phyloP scores from a whole-genome alignment of 2,888 invertebrate species.

The Eupithecia insigniata region DNA sequence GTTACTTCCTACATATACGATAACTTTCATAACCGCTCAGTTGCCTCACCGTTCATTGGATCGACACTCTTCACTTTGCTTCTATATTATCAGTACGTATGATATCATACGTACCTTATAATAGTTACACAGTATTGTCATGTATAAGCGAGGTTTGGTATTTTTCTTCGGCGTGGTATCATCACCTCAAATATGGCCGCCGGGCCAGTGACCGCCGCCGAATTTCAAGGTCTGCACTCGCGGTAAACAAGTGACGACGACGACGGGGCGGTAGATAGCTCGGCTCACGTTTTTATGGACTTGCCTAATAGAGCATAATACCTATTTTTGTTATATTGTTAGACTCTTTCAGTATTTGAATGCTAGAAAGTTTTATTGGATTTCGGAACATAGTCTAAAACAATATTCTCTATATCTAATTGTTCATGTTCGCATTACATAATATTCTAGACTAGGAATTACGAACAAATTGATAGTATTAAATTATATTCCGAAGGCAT shows the following conservation, averaged over 20 bases:
- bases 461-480: background rate
- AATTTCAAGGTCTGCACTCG: slow-evolving; percentile 82
- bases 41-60: background rate
- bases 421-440: background rate
- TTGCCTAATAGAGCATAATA: slow-evolving; percentile 19
- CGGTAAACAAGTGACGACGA: slow-evolving; percentile 77
- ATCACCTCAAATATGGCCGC: slow-evolving; percentile 49
- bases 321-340: slow-evolving; percentile 24
- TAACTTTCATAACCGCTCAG: background rate
- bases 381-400: background rate
- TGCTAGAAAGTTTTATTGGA: background rate
- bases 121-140: background rate
- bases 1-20: background rate
- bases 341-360: background rate
- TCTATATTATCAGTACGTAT: background rate
- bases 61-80: background rate
- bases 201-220: slow-evolving; percentile 80
- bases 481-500: background rate
- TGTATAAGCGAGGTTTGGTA: slow-evolving; percentile 1
- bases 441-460: background rate
- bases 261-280: slow-evolving; percentile 59
- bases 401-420: background rate
- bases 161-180: slow-evolving; percentile 14
- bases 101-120: slow-evolving; percentile 2
- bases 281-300: slow-evolving; percentile 41